phyloP scores from a whole-genome alignment of 2,797 vertebrate genomes.

The Gallinago solitaria region DNA sequence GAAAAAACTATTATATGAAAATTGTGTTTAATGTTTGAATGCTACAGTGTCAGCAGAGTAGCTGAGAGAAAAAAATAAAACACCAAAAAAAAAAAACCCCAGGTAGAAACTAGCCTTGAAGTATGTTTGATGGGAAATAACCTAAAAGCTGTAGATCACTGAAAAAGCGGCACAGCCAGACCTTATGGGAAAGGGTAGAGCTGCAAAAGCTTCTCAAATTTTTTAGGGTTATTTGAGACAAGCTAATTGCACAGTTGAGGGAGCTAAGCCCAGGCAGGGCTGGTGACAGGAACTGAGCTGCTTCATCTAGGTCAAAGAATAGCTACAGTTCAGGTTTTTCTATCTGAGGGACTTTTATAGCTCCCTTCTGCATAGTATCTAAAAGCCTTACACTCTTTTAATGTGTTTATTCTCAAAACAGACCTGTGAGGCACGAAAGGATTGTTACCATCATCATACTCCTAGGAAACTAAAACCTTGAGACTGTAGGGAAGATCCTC shows the following conservation, averaged over 20 bases:
- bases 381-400: background rate
- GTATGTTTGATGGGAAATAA: background rate
- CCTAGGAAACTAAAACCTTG: background rate
- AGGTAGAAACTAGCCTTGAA: background rate
- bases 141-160: background rate
- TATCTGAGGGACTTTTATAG: slow-evolving; percentile 39
- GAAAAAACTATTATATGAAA: background rate
- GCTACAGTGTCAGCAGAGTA: background rate
- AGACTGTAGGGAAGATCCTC: background rate
- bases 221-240: slow-evolving; percentile 36
- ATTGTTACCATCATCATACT: background rate
- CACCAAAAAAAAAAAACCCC: too few relatives aligned
- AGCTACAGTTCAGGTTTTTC: background rate
- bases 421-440: background rate
- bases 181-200: background rate
- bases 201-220: background rate
- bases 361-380: slow-evolving; percentile 19
- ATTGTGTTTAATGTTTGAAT: background rate
- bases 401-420: background rate
- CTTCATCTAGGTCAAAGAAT: slow-evolving; percentile 47
- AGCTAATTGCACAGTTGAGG: slow-evolving; percentile 50
- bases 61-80: background rate
- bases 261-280: background rate
- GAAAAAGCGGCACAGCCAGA: background rate
- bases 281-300: slow-evolving; percentile 10